A percentile compares a stretch with the other conserved stretches of the same genome.
Evolutionary conservation across 2,888 invertebrate species (phyloP).

Genomic region (Drosophila parthenogenetica): DNA sequence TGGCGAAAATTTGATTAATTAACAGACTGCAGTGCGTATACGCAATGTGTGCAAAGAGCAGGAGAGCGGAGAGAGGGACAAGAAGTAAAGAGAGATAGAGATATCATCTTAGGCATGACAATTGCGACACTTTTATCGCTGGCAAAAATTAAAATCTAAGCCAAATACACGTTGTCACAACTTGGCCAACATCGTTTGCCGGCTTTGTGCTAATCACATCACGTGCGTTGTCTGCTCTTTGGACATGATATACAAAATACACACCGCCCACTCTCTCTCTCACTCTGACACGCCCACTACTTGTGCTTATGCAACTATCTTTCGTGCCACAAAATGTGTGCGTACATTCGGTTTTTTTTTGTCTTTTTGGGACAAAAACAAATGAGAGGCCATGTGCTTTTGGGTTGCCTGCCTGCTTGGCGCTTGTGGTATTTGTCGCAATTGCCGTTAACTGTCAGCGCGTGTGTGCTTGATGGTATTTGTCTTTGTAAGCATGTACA

Average conservation of each 20-base stretch:
- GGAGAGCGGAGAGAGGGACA: not conserved
- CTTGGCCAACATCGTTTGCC: conserved; percentile 44
- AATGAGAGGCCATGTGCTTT: conserved; percentile 53
- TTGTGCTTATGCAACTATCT: conserved; percentile 64
- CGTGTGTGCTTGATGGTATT: conserved; percentile 50
- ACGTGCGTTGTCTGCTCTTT: conserved; percentile 61
- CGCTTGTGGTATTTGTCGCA: conserved; percentile 75
- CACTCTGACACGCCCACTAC: conserved; percentile 24
- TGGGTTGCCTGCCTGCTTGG: conserved; percentile 26
- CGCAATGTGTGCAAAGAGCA: conserved; percentile 17
- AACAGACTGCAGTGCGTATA: conserved; percentile 43
- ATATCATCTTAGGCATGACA: conserved; percentile 25
- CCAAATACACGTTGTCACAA: conserved; percentile 55
- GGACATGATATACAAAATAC: conserved; percentile 32
- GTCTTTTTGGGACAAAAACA: conserved; percentile 51
- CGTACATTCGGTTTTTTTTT: not conserved
- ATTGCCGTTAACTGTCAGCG: conserved; percentile 77
- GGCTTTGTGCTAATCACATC: conserved; percentile 78
- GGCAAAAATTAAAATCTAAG: conserved; percentile 77
- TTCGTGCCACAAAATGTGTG: conserved; percentile 31
- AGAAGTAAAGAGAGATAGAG: not conserved
- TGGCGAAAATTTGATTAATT: conserved; percentile 26
- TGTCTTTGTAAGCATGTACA: not conserved
- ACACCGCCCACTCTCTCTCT: conserved; percentile 12
- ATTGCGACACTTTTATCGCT: conserved; percentile 54